Evolutionary conservation across 2,797 vertebrate species (phyloP), one percentile per base, ranked within the genome.

Genomic region (Sebastolobus altivelis): DNA sequence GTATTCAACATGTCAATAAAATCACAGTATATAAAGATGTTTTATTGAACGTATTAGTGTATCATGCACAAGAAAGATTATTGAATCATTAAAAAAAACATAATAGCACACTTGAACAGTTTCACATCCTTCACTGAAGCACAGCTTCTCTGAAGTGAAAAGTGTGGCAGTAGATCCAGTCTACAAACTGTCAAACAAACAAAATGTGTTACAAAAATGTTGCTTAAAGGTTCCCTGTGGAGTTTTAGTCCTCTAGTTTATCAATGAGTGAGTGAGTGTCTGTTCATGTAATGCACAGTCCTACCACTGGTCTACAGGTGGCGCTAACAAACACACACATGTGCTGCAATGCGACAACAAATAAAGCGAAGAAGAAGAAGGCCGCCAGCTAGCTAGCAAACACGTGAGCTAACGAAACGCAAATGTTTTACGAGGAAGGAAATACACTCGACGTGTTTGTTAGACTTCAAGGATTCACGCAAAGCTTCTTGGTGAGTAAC

Each of bases 111-210:
- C 12, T 35, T 46, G 16, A 46, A 43, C 14, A 66, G 46, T 72
- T 81, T 88, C 80, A 75, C 35, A 22, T 83, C 85, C 61, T 69
- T 84, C 81, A 84, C 40, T 77, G 80, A 87, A 78, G 80, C 82
- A 46, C 79, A 77, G 67, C 81, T 89, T 61, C 80, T 87, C 82
- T 81, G 71, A 83, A 58, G 54, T 76, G 59, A 82, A 81, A 74
- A 22, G 61, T 18, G 61, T 40, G 72, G 54, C 67, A 66, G 79
- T 77, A 87, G 83, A 84, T 77, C 54, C 63, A 80, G 73, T 73
- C 75, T 80, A 83, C 60, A 77, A 58, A 70, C 10, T 68, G 6
- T 49, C 46, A 49, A 49, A 49, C 46, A 49, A 60, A 29, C 22
- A 37, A 52, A 4, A 38, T n/a, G 16, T 29, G 40, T 55, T 54